Conservation (phyloP, 2,797 vertebrate genomes). For the Eutrigla gurnardus region DNA sequence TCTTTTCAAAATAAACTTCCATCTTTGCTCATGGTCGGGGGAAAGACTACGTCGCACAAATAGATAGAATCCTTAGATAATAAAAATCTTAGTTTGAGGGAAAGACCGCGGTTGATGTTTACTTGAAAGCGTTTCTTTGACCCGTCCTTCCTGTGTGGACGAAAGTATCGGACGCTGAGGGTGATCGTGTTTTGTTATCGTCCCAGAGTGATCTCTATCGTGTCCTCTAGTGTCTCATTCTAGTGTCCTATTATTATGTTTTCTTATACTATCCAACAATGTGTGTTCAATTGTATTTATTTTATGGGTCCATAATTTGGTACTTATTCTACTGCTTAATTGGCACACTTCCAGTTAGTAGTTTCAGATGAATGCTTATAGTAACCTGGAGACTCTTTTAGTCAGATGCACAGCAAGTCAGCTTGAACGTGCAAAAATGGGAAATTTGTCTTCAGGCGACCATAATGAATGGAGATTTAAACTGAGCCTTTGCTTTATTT, state of each 20-base stretch:
- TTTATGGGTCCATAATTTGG: not conserved
- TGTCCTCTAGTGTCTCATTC: not conserved
- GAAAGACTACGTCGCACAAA: no score
- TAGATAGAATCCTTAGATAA: no score
- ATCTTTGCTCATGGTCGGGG: no score
- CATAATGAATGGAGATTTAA: constrained; percentile 1
- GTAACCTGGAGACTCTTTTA: not conserved
- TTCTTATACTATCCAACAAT: not conserved
- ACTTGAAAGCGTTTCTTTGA: no score
- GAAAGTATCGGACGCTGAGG: no score
- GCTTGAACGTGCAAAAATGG: constrained; percentile 3
- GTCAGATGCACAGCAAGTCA: not conserved
- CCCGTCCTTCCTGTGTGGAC: no score
- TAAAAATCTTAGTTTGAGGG: no score
- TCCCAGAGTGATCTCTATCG: not conserved
- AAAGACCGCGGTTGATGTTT: no score
- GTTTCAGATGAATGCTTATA: not conserved
- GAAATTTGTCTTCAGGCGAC: not conserved
- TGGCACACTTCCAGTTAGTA: not conserved
- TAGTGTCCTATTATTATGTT: not conserved
- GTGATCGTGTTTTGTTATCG: not conserved
- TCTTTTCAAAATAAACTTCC: no score
- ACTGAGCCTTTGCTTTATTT: not conserved
- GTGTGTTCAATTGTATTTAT: not conserved
- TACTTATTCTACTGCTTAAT: not conserved